phyloP scores from a whole-genome alignment of 1,140 invertebrate genomes.

The Pseudachorutes palmiensis region DNA sequence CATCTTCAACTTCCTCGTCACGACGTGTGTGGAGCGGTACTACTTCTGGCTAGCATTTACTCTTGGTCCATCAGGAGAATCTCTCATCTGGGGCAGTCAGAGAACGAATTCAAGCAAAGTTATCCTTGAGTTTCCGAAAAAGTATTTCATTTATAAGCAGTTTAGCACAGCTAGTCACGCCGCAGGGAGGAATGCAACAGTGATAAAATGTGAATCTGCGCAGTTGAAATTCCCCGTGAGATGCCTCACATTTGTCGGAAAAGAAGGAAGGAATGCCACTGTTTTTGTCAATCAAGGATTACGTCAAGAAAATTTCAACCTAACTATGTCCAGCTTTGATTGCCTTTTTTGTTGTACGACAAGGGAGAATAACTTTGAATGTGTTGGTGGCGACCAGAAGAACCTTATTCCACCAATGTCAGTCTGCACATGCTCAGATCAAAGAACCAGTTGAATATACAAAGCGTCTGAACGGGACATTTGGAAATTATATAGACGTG shows the following conservation, averaged over 20 bases:
- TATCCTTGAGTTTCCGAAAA: conserved; percentile 19
- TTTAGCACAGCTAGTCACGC: conserved; percentile 10
- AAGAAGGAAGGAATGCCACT: no score
- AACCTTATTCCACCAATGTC: neutral
- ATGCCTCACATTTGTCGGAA: neutral
- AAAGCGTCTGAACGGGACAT: no score
- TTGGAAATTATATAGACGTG: no score
- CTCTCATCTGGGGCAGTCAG: conserved; percentile 24
- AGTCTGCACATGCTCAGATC: neutral
- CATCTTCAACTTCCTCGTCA: conserved; percentile 26
- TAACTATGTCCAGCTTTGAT: neutral
- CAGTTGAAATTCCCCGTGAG: neutral
- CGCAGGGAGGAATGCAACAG: neutral
- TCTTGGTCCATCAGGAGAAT: conserved; percentile 17
- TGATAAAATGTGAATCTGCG: neutral
- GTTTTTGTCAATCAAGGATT: neutral
- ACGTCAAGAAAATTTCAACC: neutral
- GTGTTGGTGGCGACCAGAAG: neutral
- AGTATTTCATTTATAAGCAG: conserved; percentile 23
- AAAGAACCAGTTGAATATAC: no score
- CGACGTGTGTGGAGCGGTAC: conserved; percentile 26
- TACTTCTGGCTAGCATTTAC: conserved; percentile 28
- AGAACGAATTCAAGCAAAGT: no score
- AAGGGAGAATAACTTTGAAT: neutral
- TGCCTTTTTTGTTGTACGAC: neutral